Evolutionary conservation across 2,113 vertebrate species (phyloP), one percentile per base, ranked within the genome.

Genomic region (Stigmatopora argus): DNA sequence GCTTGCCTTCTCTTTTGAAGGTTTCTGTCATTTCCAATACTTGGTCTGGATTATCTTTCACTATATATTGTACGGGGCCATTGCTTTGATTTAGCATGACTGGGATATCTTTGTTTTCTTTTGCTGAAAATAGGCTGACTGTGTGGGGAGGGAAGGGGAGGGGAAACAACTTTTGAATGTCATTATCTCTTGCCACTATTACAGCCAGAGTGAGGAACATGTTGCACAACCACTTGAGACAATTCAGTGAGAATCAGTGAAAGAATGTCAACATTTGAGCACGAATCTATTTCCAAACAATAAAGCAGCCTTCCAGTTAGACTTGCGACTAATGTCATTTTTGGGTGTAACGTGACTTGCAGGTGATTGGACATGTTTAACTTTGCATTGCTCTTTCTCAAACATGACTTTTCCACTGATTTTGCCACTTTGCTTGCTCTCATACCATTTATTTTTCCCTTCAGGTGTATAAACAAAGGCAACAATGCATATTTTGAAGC

Each of bases 221-320:
- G 90, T 88, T 89, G 89, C 89, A 90, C 87, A 90, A 90, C 86
- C 86, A 90, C 88, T 81, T 87, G 83, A 85, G 82, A 83, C 74
- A 80, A 63, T 83, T 87, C 84, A 81, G 79, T 78, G 81, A 88
- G 87, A 90, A 89, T 85, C 82, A 82, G 85, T 87, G 89, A 92
- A 90, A 88, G 88, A 91, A 88, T 92, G 89, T 90, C 86, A 91
- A 90, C 83, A 90, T 91, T 92, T 91, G 89, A 92, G 90, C 90
- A 91, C 88, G 91, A 92, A 92, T 80, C 88, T 91, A 91, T 91
- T 92, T 91, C 89, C 90, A 90, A 92, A 91, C 89, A 92, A 92
- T 92, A 92, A 92, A 92, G 89, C 91, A 91, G 90, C 90, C 90
- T 91, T 92, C 90, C 90, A 91, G 89, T 90, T 90, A 90, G 72